Conservation (phyloP, 2,113 vertebrate species). For the Callocephalon fimbriatum region DNA sequence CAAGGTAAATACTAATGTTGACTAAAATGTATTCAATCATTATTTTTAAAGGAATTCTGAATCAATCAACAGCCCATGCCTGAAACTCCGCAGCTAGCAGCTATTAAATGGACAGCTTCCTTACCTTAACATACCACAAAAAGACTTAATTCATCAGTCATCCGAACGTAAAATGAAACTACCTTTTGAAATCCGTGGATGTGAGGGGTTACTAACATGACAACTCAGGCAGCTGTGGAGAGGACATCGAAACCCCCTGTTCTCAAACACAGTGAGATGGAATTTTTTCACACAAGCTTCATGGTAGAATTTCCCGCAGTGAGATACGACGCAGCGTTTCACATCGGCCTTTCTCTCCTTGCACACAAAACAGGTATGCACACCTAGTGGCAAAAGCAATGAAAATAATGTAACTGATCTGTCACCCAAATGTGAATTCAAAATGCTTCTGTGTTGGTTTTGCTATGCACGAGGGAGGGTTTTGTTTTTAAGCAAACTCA, state of each 20-base stretch:
- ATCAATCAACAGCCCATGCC: not conserved
- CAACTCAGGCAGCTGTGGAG: slow-evolving; percentile 94
- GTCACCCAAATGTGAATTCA: not conserved
- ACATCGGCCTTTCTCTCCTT: slow-evolving; percentile 86
- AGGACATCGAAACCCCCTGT: slow-evolving; percentile 93
- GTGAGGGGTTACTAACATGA: slow-evolving; percentile 84
- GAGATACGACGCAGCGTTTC: slow-evolving; percentile 88
- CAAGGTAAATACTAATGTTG: not conserved
- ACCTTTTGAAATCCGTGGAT: slow-evolving; percentile 90
- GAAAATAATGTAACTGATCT: not conserved
- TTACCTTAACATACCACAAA: not conserved
- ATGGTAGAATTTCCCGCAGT: slow-evolving; percentile 97
- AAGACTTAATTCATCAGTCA: not conserved
- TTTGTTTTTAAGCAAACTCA: not conserved
- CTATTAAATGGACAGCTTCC: not conserved
- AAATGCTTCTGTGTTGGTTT: not conserved
- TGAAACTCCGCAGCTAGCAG: not conserved
- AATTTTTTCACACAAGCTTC: slow-evolving; percentile 88
- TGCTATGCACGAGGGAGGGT: not conserved
- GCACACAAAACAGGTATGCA: slow-evolving; percentile 91
- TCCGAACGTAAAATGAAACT: not conserved
- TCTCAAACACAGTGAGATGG: slow-evolving; percentile 89
- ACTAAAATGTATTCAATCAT: not conserved
- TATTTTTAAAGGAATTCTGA: not conserved
- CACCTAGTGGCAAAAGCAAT: slow-evolving; percentile 73